Conservation (phyloP, 2,888 invertebrate genomes). For the Rhamphomyia laevipes region DNA sequence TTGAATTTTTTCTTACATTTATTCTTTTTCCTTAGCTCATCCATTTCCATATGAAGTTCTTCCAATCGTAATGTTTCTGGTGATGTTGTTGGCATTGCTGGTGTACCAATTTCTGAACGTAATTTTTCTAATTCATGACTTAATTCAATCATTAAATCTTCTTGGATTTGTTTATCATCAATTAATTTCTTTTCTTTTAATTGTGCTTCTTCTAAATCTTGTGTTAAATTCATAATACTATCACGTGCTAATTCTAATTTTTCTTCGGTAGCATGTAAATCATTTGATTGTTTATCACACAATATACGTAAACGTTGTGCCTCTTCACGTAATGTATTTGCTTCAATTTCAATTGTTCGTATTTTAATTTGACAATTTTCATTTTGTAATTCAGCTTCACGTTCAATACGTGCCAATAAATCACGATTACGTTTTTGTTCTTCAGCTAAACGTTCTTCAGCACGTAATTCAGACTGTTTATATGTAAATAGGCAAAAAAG, state of each 20-base stretch:
- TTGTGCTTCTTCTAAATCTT: slow-evolving; percentile 42
- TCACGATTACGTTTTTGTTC: slow-evolving; percentile 81
- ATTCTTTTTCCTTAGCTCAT: slow-evolving; percentile 60
- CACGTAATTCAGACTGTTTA: slow-evolving; percentile 61
- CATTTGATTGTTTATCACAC: slow-evolving; percentile 49
- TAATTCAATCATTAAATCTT: slow-evolving; percentile 51
- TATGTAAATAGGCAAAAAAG: slow-evolving; percentile 11
- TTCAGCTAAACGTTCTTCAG: slow-evolving; percentile 62
- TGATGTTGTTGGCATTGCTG: slow-evolving; percentile 47
- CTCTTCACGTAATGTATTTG: slow-evolving; percentile 52
- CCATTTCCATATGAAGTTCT: slow-evolving; percentile 63
- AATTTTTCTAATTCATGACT: slow-evolving; percentile 54
- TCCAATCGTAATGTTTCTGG: slow-evolving; percentile 64
- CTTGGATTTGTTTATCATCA: slow-evolving; percentile 39
- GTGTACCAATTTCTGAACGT: slow-evolving; percentile 46
- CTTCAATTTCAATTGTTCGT: slow-evolving; percentile 56
- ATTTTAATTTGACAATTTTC: slow-evolving; percentile 64
- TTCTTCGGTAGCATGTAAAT: slow-evolving; percentile 42
- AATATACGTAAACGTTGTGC: slow-evolving; percentile 45
- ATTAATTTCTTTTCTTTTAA: slow-evolving; percentile 44
- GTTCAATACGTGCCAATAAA: slow-evolving; percentile 65
- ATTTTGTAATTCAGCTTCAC: slow-evolving; percentile 67
- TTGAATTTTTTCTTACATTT: slow-evolving; percentile 43
- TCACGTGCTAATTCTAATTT: slow-evolving; percentile 44
- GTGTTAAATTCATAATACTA: slow-evolving; percentile 41